phyloP scores from a whole-genome alignment of 2,113 vertebrate genomes.

The Sminthopsis crassicaudata region DNA sequence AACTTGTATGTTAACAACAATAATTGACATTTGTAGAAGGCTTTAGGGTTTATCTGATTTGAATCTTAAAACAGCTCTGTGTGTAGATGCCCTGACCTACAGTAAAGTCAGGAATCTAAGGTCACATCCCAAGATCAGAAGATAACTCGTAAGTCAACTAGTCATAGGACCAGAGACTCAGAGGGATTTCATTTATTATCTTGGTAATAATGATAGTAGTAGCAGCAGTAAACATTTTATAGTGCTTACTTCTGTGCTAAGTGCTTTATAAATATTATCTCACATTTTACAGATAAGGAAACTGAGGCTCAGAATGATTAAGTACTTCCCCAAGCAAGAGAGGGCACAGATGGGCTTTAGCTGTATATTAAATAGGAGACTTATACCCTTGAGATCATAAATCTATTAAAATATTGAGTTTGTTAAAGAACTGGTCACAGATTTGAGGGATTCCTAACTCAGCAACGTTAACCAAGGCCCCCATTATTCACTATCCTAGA shows the following conservation, averaged over 20 bases:
- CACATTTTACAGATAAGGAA: background rate
- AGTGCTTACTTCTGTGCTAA: background rate
- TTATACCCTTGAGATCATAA: background rate
- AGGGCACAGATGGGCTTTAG: background rate
- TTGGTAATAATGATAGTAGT: background rate
- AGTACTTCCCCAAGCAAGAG: background rate
- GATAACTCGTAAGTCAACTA: background rate
- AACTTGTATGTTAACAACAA: background rate
- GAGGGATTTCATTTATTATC: background rate
- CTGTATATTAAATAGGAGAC: background rate
- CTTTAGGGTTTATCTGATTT: background rate
- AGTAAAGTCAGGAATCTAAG: background rate
- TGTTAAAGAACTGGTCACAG: background rate
- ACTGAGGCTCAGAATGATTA: background rate
- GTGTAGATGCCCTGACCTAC: background rate
- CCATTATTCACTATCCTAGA: background rate
- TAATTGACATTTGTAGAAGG: background rate
- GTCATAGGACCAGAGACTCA: no score
- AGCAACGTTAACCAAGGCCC: background rate
- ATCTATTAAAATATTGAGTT: background rate
- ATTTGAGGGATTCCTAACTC: background rate
- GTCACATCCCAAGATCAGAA: background rate
- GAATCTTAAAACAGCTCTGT: background rate
- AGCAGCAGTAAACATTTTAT: background rate
- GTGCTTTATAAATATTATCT: background rate